Evolutionary conservation across 2,113 vertebrate species (phyloP).

Genomic region (Percopsis transmontana): DNA sequence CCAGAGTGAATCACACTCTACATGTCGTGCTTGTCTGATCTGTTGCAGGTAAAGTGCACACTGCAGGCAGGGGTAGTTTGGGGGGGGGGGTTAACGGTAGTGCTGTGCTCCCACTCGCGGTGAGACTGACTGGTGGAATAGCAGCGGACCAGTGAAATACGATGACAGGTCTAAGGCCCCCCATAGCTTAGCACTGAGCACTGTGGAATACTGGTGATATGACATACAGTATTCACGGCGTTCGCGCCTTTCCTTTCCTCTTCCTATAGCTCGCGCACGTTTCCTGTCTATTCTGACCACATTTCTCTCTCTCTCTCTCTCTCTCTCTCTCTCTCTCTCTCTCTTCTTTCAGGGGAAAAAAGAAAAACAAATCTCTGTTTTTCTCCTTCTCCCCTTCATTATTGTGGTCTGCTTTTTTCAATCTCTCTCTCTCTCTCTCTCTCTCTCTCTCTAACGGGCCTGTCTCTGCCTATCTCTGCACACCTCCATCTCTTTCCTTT

Average conservation of each 20-base stretch:
- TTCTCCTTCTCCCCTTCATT: conserved; percentile 56
- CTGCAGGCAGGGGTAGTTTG: conserved; percentile 9
- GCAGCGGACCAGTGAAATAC: conserved; percentile 36
- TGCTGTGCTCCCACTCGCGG: conserved; percentile 33
- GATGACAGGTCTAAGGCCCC: conserved; percentile 55
- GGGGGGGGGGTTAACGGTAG: conserved; percentile 11
- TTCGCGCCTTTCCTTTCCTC: conserved; percentile 18
- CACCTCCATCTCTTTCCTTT: conserved; percentile 56
- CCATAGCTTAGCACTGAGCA: conserved; percentile 57
- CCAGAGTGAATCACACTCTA: conserved; percentile 6
- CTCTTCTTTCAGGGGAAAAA: conserved; percentile 25
- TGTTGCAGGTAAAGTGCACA: conserved; percentile 14
- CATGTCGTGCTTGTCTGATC: conserved; percentile 18
- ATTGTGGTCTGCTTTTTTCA: conserved; percentile 65
- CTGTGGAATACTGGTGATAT: conserved; percentile 24
- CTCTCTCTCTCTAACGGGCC: conserved; percentile 49
- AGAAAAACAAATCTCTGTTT: conserved; percentile 29
- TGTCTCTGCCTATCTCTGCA: conserved; percentile 45
- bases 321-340: conserved; percentile 28
- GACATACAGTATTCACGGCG: too few relatives aligned
- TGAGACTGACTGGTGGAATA: conserved; percentile 34
- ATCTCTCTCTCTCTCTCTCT: conserved; percentile 45
- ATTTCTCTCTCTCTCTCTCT: conserved; percentile 11
- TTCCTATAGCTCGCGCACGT: conserved; percentile 11
- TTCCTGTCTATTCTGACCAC: conserved; percentile 29